Base-by-base conservation (phyloP, 2,113 vertebrate species). In the Nerophis lumbriciformis region DNA sequence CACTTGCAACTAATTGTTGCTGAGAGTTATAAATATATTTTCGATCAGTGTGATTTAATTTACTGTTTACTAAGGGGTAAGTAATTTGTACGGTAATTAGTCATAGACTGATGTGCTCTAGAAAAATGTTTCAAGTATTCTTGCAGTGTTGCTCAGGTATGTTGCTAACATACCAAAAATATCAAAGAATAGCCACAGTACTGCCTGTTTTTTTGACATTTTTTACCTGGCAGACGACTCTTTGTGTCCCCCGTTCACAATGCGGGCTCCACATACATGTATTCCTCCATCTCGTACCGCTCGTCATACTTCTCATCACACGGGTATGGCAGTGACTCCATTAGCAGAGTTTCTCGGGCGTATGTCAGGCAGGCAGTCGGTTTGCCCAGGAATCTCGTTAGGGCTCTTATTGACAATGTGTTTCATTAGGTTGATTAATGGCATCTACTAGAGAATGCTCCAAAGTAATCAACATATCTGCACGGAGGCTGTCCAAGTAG, bases 371-470 rank as follows among this genome's bases (percentile, higher is more conserved):
- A 71, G 79, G 75, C 72, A 64, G 59, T 77, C 69, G 70, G 57
- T 83, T 77, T 76, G 77, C 68, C 42, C 66, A 68, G 75, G 66
- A 75, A 79, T 82, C 84, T 85, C 83, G 78, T 84, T 84, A 83
- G 81, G 75, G 63, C 53, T 69, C 68, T 79, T 82, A 87, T 85
- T 83, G 85, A 85, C 85, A 83, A 73, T 78, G 79, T 74, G 69
- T 87, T 87, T 87, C 84, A 85, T 87, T 87, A 89, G 85, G 74
- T 83, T 87, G 85, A 89, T 87, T 84, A 85, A 87, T 85, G 78
- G 70, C 77, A 70, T 78, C 79, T 84, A 78, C 76, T 76, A 83
- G 72, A 66, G 64, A 69, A 54, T 44, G 75, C 73, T 78, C 78
- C 72, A 73, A 72, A 75, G 71, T 85, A 82, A 87, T 88, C 76